Evolutionary conservation across 2,888 invertebrate species (phyloP).

Genomic region (Falcaria lacertinaria): DNA sequence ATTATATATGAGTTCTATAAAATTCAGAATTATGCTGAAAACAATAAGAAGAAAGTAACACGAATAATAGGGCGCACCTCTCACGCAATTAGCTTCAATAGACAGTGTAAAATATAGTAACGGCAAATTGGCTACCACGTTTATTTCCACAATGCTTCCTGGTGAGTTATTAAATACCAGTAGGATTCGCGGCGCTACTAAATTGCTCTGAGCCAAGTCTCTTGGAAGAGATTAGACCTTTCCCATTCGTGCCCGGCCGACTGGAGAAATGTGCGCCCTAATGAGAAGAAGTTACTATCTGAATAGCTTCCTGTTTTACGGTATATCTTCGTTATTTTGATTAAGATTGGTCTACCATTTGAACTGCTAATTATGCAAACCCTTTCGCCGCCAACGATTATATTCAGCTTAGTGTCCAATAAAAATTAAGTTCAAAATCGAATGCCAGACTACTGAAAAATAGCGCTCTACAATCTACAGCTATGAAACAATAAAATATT

Average conservation of each 20-base stretch:
- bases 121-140: neutral
- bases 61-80: neutral
- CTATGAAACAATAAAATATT: no score
- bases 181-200: conserved; percentile 8
- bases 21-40: no score
- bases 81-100: neutral
- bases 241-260: conserved; percentile 21
- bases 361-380: no score
- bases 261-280: conserved; percentile 24
- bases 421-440: no score
- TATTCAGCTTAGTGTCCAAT: no score
- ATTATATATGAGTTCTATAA: no score
- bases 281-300: conserved; percentile 12
- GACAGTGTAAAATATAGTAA: neutral
- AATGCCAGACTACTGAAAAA: no score
- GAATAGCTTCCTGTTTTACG: neutral
- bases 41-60: no score
- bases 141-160: neutral
- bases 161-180: conserved; percentile 9
- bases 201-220: conserved; percentile 22
- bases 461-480: no score
- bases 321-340: neutral
- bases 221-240: conserved; percentile 34
- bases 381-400: no score
- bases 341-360: neutral